Conservation (phyloP, 2,888 invertebrate genomes). For the Euspilapteryx auroguttella region DNA sequence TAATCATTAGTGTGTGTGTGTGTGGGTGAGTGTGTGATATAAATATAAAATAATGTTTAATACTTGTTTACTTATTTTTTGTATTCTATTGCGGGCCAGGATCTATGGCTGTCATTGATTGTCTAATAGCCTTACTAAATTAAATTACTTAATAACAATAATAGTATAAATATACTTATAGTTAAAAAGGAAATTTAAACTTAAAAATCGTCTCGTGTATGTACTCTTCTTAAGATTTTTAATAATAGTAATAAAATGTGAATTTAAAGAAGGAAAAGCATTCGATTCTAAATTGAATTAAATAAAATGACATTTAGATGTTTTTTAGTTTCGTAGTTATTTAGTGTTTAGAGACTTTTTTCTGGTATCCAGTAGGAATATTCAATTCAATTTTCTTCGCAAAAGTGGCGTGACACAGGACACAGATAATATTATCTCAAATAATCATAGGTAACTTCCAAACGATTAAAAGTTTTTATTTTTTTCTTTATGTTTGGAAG, state of each 20-base stretch:
- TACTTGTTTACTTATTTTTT: too few relatives aligned
- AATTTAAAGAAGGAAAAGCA: conserved; percentile 45
- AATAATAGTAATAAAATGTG: conserved; percentile 22
- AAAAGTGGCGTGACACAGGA: too few relatives aligned
- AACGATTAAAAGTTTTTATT: too few relatives aligned
- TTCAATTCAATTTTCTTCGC: too few relatives aligned
- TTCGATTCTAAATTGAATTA: conserved; percentile 56
- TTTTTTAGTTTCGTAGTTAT: conserved; percentile 24
- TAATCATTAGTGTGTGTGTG: conserved; percentile 6
- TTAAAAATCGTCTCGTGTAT: conserved; percentile 31
- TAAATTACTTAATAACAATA: conserved; percentile 13
- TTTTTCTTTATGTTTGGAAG: too few relatives aligned
- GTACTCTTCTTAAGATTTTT: conserved; percentile 46
- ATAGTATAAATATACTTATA: conserved; percentile 17
- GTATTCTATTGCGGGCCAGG: too few relatives aligned
- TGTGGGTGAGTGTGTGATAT: conserved; percentile 7
- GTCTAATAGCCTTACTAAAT: conserved; percentile 58
- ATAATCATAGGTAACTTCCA: too few relatives aligned
- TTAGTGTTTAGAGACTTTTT: too few relatives aligned
- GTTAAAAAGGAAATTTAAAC: conserved; percentile 24
- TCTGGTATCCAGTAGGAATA: too few relatives aligned
- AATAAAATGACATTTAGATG: conserved; percentile 47
- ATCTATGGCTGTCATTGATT: conserved; percentile 13
- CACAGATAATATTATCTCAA: too few relatives aligned
- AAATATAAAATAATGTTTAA: conserved; percentile 9